These are phyloP conservation scores for Agrotis exclamationis DNA, from an alignment of 2,888 invertebrate genomes.

Conservation along the genomic window DNA sequence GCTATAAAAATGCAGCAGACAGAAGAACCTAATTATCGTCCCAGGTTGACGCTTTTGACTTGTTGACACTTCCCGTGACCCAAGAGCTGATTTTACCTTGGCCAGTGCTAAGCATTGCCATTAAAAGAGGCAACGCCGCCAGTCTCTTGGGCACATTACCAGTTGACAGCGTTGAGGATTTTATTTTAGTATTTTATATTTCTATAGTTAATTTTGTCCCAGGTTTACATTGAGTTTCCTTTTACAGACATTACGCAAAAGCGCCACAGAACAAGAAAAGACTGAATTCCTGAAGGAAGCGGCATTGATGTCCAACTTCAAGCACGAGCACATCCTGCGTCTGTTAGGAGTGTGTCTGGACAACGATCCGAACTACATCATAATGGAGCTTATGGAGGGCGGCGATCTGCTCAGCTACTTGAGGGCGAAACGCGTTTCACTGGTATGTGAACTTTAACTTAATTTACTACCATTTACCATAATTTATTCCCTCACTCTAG, in stretches of 20 bases:
- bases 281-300: slow-evolving; percentile 99
- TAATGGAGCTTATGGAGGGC: slow-evolving; percentile 99
- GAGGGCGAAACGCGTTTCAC: slow-evolving; percentile 94
- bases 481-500: too few relatives aligned
- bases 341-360: slow-evolving; percentile 98
- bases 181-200: too few relatives aligned
- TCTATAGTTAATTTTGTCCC: neutral
- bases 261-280: slow-evolving; percentile 97
- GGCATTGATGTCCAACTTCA: slow-evolving; percentile 99
- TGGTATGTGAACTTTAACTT: slow-evolving; percentile 85
- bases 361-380: slow-evolving; percentile 97
- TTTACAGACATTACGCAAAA: slow-evolving; percentile 96
- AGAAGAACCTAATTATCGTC: too few relatives aligned
- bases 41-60: too few relatives aligned
- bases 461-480: too few relatives aligned
- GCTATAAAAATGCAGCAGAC: neutral
- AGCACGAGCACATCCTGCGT: slow-evolving; percentile 98
- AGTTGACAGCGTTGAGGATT: too few relatives aligned
- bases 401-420: slow-evolving; percentile 98
- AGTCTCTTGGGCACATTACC: too few relatives aligned
- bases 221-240: neutral
- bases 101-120: too few relatives aligned
- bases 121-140: too few relatives aligned
- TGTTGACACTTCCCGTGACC: too few relatives aligned
- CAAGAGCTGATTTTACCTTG: too few relatives aligned